phyloP scores from a whole-genome alignment of 2,888 invertebrate genomes.

The Apeira syringaria region DNA sequence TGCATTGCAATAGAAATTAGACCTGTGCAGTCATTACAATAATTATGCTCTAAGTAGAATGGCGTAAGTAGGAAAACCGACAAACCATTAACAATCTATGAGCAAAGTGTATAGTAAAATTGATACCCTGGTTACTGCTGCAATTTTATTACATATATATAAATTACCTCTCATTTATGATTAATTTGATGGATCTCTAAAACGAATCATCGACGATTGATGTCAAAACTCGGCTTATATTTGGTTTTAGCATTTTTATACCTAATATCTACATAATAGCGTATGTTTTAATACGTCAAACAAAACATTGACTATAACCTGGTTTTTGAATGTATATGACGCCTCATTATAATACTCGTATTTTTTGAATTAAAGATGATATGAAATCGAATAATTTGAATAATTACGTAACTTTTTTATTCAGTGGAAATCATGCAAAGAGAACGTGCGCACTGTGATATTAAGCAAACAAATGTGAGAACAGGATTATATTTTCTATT shows the following conservation, averaged over 20 bases:
- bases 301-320: neutral
- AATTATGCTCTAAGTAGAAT: too few relatives aligned
- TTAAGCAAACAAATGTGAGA: too few relatives aligned
- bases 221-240: neutral
- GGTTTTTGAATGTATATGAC: neutral
- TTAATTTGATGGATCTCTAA: neutral
- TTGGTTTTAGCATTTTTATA: neutral
- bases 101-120: too few relatives aligned
- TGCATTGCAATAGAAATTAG: too few relatives aligned
- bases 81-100: too few relatives aligned
- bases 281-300: constrained; percentile 3
- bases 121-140: too few relatives aligned
- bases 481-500: too few relatives aligned
- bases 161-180: too few relatives aligned
- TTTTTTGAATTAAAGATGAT: constrained; percentile 26
- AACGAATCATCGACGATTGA: constrained; percentile 1
- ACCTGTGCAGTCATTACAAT: too few relatives aligned
- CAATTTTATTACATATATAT: too few relatives aligned
- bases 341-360: constrained; percentile 32
- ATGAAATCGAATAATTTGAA: constrained; percentile 28
- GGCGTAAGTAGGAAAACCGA: too few relatives aligned
- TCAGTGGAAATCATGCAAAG: constrained; percentile 26
- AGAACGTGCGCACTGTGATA: too few relatives aligned
- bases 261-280: neutral
- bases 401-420: constrained; percentile 26